Conservation (phyloP, 2,888 invertebrate genomes). For the Drosophila robusta region DNA sequence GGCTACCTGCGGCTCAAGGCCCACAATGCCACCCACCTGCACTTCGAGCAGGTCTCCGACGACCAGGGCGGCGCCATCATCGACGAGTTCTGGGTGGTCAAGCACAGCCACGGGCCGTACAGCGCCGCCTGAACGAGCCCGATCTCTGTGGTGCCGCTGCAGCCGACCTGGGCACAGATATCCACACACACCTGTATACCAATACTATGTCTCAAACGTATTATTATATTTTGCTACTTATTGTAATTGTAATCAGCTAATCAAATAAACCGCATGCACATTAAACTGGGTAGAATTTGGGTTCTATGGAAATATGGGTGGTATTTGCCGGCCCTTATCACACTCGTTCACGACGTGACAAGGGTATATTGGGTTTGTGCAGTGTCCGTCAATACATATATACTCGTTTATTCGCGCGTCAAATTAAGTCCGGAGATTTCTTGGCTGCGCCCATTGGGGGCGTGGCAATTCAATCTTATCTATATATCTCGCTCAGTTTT, state of each 20-base stretch:
- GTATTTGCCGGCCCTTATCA: no score
- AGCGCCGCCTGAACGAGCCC: slow-evolving; percentile 11
- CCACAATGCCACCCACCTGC: slow-evolving; percentile 93
- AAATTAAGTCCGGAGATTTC: no score
- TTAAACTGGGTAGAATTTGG: background rate
- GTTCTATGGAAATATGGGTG: no score
- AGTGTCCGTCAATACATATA: no score
- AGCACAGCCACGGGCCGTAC: slow-evolving; percentile 85
- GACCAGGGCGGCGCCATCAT: slow-evolving; percentile 89
- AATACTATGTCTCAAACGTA: background rate
- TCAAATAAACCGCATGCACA: slow-evolving; percentile 9
- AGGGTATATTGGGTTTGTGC: no score
- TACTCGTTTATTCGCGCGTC: no score
- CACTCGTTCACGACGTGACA: no score
- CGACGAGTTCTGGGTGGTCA: slow-evolving; percentile 89
- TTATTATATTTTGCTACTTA: slow-evolving; percentile 20
- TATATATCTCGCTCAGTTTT: no score
- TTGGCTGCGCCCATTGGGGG: no score
- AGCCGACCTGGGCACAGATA: background rate
- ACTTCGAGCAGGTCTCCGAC: slow-evolving; percentile 94
- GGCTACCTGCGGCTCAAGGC: slow-evolving; percentile 95
- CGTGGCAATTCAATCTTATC: no score
- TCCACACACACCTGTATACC: no score
- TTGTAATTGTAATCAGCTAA: slow-evolving; percentile 3
- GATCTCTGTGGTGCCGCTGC: slow-evolving; percentile 8